These are phyloP conservation scores for Stictonetta naevosa DNA, from an alignment of 2,113 vertebrate genomes.

Conservation along the genomic window DNA sequence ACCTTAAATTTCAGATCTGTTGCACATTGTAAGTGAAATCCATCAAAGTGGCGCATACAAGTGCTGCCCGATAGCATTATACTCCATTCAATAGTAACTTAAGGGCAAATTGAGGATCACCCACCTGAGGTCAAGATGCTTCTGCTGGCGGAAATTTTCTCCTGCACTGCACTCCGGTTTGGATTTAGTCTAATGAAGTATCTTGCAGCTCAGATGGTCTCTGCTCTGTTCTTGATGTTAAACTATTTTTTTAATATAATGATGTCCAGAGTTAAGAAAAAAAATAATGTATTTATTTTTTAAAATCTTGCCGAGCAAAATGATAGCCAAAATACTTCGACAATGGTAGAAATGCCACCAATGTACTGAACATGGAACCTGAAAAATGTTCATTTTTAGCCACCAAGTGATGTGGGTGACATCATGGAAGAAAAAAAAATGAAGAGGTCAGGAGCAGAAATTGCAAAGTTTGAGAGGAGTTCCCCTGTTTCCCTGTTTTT, in stretches of 20 bases:
- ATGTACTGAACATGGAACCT: background rate
- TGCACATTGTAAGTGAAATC: background rate
- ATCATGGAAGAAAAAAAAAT: background rate
- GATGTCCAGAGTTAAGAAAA: background rate
- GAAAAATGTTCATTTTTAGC: background rate
- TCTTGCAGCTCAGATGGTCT: background rate
- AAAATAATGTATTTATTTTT: too few species aligned
- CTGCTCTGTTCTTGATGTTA: background rate
- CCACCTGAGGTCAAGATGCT: background rate
- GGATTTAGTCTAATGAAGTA: background rate
- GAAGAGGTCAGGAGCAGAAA: conserved; percentile 30
- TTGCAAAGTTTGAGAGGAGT: conserved; percentile 36
- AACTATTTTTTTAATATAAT: background rate
- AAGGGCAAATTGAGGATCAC: background rate
- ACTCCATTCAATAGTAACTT: fast-evolving
- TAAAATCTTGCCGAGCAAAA: background rate
- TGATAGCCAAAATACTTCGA: background rate
- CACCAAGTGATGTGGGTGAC: background rate
- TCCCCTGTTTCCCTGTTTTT: conserved; percentile 59
- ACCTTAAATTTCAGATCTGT: background rate
- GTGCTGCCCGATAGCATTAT: background rate
- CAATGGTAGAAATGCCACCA: background rate
- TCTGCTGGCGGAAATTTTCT: background rate
- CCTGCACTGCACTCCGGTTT: background rate
- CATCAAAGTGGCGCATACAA: background rate